Evolutionary conservation across 2,797 vertebrate species (phyloP).

Genomic region (Centropyge bicolor): DNA sequence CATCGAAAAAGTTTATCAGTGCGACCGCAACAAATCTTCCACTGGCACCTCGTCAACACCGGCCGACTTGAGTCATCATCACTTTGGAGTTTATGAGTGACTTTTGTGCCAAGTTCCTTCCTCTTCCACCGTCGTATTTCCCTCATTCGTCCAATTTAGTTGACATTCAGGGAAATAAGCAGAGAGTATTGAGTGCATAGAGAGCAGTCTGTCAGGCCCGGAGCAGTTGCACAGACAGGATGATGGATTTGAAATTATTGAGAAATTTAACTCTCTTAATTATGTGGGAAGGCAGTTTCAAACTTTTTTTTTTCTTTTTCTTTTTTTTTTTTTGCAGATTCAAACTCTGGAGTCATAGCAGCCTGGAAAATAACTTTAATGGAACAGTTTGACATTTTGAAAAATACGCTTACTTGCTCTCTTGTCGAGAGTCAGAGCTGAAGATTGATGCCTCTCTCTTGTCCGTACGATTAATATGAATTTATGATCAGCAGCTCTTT

Average conservation of each 20-base stretch:
- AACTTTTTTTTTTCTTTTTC: slow-evolving; percentile 29
- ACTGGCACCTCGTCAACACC: slow-evolving; percentile 22
- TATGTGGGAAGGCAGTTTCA: slow-evolving; percentile 50
- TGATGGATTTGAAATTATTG: slow-evolving; percentile 61
- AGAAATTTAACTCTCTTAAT: slow-evolving; percentile 56
- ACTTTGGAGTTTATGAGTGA: slow-evolving; percentile 46
- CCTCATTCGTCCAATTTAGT: slow-evolving; percentile 76
- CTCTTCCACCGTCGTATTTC: slow-evolving; percentile 48
- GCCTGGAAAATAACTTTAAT: slow-evolving; percentile 11
- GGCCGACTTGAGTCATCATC: slow-evolving; percentile 46
- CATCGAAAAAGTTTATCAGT: slow-evolving; percentile 28
- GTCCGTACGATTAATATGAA: not conserved
- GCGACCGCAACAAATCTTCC: slow-evolving; percentile 46
- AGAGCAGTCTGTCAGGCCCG: slow-evolving; percentile 76
- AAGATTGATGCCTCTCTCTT: not conserved
- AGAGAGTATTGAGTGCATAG: slow-evolving; percentile 87
- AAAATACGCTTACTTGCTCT: not conserved
- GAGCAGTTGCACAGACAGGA: slow-evolving; percentile 50
- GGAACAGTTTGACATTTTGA: slow-evolving; percentile 24
- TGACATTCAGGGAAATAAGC: slow-evolving; percentile 91
- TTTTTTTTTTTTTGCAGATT: slow-evolving; percentile 23
- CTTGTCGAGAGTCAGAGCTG: not conserved
- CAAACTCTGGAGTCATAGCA: slow-evolving; percentile 41
- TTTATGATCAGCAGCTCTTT: not conserved
- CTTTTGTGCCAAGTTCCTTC: slow-evolving; percentile 49